phyloP scores from a whole-genome alignment of 2,888 invertebrate genomes.

The Sinopyrophorus schimmeli region DNA sequence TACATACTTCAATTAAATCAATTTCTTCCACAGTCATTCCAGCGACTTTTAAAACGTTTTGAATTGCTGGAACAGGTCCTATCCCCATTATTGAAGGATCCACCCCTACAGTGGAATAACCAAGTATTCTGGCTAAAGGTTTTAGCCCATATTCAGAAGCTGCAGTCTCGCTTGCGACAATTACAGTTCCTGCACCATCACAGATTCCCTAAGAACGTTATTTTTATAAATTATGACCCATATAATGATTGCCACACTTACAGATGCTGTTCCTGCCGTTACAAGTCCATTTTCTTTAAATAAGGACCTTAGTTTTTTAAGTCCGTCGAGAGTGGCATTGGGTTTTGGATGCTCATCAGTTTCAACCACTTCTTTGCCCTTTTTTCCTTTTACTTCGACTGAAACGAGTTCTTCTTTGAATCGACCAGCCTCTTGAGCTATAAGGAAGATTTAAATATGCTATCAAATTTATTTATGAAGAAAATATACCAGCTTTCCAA shows the following conservation, averaged over 20 bases:
- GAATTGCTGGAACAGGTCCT: slow-evolving; percentile 93
- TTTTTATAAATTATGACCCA: not conserved
- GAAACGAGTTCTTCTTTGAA: slow-evolving; percentile 92
- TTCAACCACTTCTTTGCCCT: slow-evolving; percentile 75
- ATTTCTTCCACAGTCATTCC: slow-evolving; percentile 83
- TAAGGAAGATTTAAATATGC: slow-evolving; percentile 35
- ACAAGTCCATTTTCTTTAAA: slow-evolving; percentile 95
- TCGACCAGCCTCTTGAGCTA: slow-evolving; percentile 83
- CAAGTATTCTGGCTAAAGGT: slow-evolving; percentile 89
- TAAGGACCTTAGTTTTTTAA: slow-evolving; percentile 83
- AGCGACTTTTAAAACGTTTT: slow-evolving; percentile 77
- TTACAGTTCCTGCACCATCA: slow-evolving; percentile 94
- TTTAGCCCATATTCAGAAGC: slow-evolving; percentile 77
- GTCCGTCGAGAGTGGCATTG: slow-evolving; percentile 80
- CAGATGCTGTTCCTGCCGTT: slow-evolving; percentile 93
- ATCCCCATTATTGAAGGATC: slow-evolving; percentile 98
- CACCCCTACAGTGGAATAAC: slow-evolving; percentile 91
- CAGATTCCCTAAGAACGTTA: slow-evolving; percentile 79
- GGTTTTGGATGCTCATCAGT: slow-evolving; percentile 94
- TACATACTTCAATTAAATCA: slow-evolving; percentile 85
- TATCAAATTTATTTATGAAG: not conserved
- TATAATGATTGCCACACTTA: slow-evolving; percentile 57
- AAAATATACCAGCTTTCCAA: slow-evolving; percentile 78
- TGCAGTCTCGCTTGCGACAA: slow-evolving; percentile 90
- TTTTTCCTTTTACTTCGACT: slow-evolving; percentile 81